Conservation (phyloP, 2,888 invertebrate genomes). For the Spodoptera littoralis region DNA sequence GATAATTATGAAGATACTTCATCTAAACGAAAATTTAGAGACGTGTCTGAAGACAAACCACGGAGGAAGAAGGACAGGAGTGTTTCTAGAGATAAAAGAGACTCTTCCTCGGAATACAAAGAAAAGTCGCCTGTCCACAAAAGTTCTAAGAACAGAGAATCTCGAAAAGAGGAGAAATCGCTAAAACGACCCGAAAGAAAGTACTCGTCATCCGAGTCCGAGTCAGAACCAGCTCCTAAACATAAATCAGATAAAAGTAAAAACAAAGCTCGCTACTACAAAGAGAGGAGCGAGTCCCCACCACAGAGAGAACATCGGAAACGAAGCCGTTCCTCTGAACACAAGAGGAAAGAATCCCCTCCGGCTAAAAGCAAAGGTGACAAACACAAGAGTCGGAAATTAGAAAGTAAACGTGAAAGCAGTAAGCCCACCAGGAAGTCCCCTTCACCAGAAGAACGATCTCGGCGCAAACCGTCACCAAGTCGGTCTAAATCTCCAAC, state of each 20-base stretch:
- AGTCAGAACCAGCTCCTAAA: constrained; percentile 67
- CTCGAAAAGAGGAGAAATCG: constrained; percentile 70
- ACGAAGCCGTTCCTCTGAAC: constrained; percentile 69
- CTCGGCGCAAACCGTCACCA: constrained; percentile 50
- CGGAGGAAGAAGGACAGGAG: constrained; percentile 70
- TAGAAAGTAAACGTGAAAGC: constrained; percentile 65
- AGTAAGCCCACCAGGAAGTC: constrained; percentile 67
- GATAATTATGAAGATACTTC: constrained; percentile 68
- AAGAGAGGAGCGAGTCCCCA: constrained; percentile 62
- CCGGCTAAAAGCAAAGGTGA: constrained; percentile 64
- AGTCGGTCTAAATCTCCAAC: constrained; percentile 74
- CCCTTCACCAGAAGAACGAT: constrained; percentile 64
- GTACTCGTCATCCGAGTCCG: constrained; percentile 74
- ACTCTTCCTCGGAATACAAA: constrained; percentile 69
- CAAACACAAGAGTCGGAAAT: constrained; percentile 67
- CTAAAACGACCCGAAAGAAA: constrained; percentile 59
- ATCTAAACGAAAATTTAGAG: constrained; percentile 61
- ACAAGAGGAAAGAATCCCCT: constrained; percentile 67
- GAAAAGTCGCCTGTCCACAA: constrained; percentile 68
- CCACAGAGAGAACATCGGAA: constrained; percentile 59
- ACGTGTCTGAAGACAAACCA: constrained; percentile 59
- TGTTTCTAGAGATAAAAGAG: constrained; percentile 68
- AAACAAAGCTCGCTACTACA: constrained; percentile 67
- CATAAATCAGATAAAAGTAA: constrained; percentile 64
- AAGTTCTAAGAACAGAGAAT: constrained; percentile 64